These are phyloP conservation scores for Crenichthys baileyi DNA, from an alignment of 2,797 vertebrate genomes.

Conservation along the genomic window DNA sequence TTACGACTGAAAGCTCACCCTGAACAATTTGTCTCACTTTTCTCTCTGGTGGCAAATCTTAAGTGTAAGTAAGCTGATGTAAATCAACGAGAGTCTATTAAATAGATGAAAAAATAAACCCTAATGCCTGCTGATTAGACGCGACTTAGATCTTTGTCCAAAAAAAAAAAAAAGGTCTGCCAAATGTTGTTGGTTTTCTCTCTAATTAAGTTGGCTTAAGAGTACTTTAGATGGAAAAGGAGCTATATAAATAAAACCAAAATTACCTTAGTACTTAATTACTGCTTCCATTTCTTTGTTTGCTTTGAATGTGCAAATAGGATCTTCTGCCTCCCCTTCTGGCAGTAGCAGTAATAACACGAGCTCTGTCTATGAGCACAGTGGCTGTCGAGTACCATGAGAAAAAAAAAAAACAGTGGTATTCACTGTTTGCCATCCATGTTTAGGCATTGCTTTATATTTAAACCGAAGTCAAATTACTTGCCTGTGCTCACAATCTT, in stretches of 20 bases:
- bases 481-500: too few species aligned
- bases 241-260: neutral
- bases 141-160: neutral
- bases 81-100: neutral
- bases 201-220: neutral
- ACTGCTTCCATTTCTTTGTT: neutral
- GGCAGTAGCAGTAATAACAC: neutral
- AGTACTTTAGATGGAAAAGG: neutral
- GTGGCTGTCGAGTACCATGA: neutral
- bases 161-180: neutral
- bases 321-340: neutral
- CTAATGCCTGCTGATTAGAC: neutral
- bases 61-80: neutral
- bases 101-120: constrained; percentile 9
- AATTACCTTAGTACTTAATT: neutral
- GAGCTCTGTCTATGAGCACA: neutral
- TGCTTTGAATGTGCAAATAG: neutral
- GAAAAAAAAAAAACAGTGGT: neutral
- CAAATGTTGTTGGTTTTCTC: constrained; percentile 2
- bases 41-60: neutral
- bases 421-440: neutral
- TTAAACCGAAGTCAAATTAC: too few species aligned
- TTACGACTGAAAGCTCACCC: neutral
- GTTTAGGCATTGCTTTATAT: neutral
- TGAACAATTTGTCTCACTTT: neutral